Percentiles rank a stretch among this genome's conserved stretches.
Conservation (phyloP, 1,140 invertebrate genomes). For the Lordiphosa collinella region DNA sequence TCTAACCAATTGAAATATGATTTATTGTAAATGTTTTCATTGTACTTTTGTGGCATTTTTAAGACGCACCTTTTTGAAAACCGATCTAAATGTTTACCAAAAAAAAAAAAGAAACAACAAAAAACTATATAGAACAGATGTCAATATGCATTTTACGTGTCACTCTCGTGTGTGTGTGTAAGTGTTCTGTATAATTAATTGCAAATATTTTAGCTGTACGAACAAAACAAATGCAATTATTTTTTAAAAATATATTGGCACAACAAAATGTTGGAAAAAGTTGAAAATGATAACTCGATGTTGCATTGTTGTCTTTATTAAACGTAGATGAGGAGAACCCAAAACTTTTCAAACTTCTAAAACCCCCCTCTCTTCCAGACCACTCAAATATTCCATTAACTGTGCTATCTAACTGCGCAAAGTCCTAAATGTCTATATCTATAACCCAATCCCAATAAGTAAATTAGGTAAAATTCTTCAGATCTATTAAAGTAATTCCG, state of each 20-base stretch:
- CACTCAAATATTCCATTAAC: constrained; percentile 26
- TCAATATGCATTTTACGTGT: constrained; percentile 56
- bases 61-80: constrained; percentile 61
- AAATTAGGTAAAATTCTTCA: constrained; percentile 45
- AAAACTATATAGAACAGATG: constrained; percentile 30
- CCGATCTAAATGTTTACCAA: constrained; percentile 57
- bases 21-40: constrained; percentile 70
- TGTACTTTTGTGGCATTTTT: constrained; percentile 75
- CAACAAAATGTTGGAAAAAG: constrained; percentile 39
- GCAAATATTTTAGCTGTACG: constrained; percentile 40
- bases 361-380: not conserved
- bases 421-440: constrained; percentile 52
- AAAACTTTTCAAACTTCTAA: constrained; percentile 4
- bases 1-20: constrained; percentile 27
- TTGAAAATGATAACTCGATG: constrained; percentile 15
- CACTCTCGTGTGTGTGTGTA: constrained; percentile 39
- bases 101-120: constrained; percentile 18
- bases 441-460: constrained; percentile 35
- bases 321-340: constrained; percentile 17
- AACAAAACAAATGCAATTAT: constrained; percentile 38
- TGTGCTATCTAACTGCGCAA: constrained; percentile 37
- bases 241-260: constrained; percentile 69
- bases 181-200: constrained; percentile 43
- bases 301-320: constrained; percentile 24
- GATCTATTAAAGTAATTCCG: constrained; percentile 17